phyloP scores from a whole-genome alignment of 2,113 vertebrate genomes.

The Sialia sialis region DNA sequence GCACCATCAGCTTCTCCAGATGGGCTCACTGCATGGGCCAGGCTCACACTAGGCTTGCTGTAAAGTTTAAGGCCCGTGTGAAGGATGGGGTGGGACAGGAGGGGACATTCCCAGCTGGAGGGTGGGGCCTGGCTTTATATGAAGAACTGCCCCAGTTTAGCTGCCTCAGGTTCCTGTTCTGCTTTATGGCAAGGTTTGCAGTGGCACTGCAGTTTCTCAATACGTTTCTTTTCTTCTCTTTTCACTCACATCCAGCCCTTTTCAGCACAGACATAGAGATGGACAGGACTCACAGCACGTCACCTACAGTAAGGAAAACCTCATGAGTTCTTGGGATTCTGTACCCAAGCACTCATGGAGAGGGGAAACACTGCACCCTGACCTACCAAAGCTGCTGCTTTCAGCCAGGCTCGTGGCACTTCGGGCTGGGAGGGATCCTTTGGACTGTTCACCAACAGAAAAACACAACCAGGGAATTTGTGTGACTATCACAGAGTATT shows the following conservation, averaged over 20 bases:
- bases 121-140: background rate
- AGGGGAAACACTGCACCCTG: accelerated
- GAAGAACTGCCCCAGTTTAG: background rate
- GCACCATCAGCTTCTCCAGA: background rate
- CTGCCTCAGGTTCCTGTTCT: background rate
- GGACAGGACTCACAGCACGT: accelerated
- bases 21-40: accelerated
- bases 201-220: background rate
- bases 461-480: background rate
- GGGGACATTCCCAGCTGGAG: background rate
- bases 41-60: background rate
- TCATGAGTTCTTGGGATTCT: accelerated
- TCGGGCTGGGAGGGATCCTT: background rate
- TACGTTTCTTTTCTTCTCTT: accelerated
- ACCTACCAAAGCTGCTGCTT: background rate
- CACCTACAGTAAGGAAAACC: background rate
- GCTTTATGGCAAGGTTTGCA: background rate
- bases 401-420: background rate
- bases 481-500: background rate
- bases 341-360: accelerated
- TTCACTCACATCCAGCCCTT: background rate
- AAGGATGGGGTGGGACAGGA: background rate
- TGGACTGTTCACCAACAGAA: accelerated
- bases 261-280: background rate
- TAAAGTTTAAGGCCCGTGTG: background rate